Conservation (phyloP, 1,140 invertebrate species). For the Drosophila equinoxialis region DNA sequence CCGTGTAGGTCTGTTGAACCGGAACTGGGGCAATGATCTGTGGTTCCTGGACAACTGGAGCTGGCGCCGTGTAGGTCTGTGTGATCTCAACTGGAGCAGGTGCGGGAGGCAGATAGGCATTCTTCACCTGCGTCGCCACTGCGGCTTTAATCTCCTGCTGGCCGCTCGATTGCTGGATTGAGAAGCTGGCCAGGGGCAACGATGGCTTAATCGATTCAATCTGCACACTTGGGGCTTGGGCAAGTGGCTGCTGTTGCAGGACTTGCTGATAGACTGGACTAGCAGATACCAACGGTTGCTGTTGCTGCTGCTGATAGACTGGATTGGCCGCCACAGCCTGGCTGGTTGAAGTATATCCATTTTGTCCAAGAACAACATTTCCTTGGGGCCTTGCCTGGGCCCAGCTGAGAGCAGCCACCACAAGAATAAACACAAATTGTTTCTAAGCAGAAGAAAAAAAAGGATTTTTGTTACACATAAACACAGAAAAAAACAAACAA, state of each 20-base stretch:
- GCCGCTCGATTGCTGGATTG: conserved; percentile 43
- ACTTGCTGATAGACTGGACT: conserved; percentile 39
- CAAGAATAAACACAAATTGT: conserved; percentile 38
- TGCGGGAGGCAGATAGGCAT: conserved; percentile 47
- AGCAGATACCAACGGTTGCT: conserved; percentile 15
- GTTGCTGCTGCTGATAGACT: conserved; percentile 45
- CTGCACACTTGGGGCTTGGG: conserved; percentile 34
- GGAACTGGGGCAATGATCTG: neutral
- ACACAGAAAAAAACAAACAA: conserved; percentile 9
- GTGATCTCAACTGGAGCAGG: neutral
- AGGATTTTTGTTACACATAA: neutral
- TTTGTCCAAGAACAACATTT: conserved; percentile 9
- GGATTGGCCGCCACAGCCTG: conserved; percentile 32
- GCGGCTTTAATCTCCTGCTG: conserved; percentile 26
- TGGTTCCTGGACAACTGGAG: conserved; percentile 18
- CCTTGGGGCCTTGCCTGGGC: conserved; percentile 46
- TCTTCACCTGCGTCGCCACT: conserved; percentile 29
- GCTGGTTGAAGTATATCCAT: conserved; percentile 48
- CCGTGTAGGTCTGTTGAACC: neutral
- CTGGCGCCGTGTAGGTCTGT: conserved; percentile 12
- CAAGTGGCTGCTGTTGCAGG: conserved; percentile 22
- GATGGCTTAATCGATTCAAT: conserved; percentile 65
- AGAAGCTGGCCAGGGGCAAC: conserved; percentile 60
- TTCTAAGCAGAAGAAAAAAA: conserved; percentile 42
- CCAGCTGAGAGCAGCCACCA: conserved; percentile 45